Evolutionary conservation across 2,113 vertebrate species (phyloP).

Genomic region (Passer montanus): DNA sequence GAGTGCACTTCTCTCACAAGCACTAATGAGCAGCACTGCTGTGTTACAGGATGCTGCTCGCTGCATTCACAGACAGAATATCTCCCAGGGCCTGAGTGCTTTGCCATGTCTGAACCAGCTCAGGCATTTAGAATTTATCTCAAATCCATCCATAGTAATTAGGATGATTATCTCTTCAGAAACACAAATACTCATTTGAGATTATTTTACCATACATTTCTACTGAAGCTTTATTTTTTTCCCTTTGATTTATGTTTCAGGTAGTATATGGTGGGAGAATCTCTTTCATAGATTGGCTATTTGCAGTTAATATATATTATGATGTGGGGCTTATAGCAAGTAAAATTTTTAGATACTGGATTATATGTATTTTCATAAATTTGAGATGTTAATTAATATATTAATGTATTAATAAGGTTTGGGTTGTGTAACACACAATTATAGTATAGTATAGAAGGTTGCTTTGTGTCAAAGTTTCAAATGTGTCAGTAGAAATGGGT

Average conservation of each 20-base stretch:
- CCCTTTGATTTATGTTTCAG: not conserved
- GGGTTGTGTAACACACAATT: not conserved
- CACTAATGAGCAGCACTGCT: not conserved
- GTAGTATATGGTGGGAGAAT: not conserved
- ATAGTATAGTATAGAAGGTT: not conserved
- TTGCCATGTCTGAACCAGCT: not conserved
- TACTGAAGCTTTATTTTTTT: not conserved
- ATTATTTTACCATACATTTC: not conserved
- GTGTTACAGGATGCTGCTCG: not conserved
- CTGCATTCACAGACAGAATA: accelerated
- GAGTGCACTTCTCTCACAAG: not conserved
- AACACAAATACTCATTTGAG: not conserved
- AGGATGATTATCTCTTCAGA: not conserved
- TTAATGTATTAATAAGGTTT: not conserved
- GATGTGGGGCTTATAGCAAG: not conserved
- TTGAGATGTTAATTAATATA: not conserved
- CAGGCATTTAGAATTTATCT: not conserved
- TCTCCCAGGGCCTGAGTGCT: not conserved
- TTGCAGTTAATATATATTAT: not conserved
- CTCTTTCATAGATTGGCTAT: not conserved
- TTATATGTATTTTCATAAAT: not conserved
- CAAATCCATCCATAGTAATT: not conserved
- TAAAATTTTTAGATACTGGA: not conserved
- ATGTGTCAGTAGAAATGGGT: not conserved
- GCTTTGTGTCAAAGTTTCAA: not conserved